Percentiles rank a stretch among this genome's conserved stretches.
Evolutionary conservation across 2,113 vertebrate genomes (phyloP).

Genomic region (Prunella fulvescens): DNA sequence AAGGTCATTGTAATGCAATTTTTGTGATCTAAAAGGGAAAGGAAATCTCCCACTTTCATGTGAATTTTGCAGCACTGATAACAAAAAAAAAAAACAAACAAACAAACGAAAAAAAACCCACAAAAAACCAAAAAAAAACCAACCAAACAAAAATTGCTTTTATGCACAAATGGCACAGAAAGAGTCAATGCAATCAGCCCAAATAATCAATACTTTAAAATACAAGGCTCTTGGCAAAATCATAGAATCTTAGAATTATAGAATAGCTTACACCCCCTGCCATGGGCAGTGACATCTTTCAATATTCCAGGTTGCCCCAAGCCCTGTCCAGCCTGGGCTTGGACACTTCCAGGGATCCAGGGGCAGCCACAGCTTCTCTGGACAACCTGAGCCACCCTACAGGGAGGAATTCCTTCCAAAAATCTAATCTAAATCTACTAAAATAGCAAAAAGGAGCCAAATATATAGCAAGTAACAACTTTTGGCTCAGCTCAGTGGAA

Average conservation of each 20-base stretch:
- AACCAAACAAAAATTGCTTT: background rate
- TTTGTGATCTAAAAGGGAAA: background rate
- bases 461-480: background rate
- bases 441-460: background rate
- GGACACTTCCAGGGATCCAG: background rate
- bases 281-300: background rate
- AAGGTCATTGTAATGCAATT: background rate
- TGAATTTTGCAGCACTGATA: accelerated
- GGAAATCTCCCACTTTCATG: background rate
- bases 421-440: background rate
- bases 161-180: background rate
- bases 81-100: background rate
- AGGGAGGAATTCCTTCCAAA: background rate
- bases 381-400: background rate
- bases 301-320: background rate
- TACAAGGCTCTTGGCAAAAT: background rate
- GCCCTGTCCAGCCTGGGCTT: accelerated
- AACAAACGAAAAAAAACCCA: no score
- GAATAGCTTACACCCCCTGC: background rate
- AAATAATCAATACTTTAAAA: background rate
- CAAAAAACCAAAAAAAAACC: no score
- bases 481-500: background rate
- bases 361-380: background rate
- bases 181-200: background rate
- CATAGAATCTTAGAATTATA: no score